A percentile compares a stretch with the other conserved stretches of the same genome.
Evolutionary conservation across 2,113 vertebrate genomes (phyloP).

Genomic region (Chaetops frenatus): DNA sequence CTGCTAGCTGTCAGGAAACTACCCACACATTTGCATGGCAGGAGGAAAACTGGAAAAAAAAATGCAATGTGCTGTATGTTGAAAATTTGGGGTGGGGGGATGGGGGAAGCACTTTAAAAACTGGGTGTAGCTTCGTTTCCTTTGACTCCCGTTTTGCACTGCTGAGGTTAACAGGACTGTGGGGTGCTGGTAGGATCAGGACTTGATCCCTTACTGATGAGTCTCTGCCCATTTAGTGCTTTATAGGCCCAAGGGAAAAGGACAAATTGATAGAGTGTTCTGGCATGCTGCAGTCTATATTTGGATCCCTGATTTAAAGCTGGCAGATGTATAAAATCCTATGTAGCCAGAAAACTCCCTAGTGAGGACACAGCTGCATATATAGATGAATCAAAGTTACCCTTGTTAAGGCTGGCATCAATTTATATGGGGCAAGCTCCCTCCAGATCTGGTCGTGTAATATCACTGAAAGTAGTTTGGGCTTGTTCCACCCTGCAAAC

Average conservation of each 20-base stretch:
- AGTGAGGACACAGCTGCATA: constrained; percentile 25
- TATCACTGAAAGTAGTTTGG: background rate
- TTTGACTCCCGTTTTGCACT: background rate
- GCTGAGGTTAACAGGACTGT: background rate
- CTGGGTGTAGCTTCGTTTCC: background rate
- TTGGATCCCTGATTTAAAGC: constrained; percentile 50
- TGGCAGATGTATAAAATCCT: constrained; percentile 39
- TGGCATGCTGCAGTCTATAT: background rate
- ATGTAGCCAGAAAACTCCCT: constrained; percentile 7
- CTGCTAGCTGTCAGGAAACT: background rate
- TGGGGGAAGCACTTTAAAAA: background rate
- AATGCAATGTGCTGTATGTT: background rate
- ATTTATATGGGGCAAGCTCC: constrained; percentile 17
- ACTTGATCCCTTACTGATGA: background rate
- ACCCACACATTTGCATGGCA: background rate
- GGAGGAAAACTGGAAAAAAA: background rate
- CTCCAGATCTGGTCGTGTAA: background rate
- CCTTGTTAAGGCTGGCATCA: constrained; percentile 38
- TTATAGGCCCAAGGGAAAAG: constrained; percentile 7
- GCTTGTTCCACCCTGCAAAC: background rate
- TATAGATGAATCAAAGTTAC: background rate
- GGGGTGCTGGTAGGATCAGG: background rate
- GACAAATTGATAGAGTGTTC: background rate
- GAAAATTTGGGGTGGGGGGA: background rate
- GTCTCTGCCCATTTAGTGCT: background rate